Conservation (phyloP, 2,797 vertebrate genomes). For the Lutjanus argentimaculatus region DNA sequence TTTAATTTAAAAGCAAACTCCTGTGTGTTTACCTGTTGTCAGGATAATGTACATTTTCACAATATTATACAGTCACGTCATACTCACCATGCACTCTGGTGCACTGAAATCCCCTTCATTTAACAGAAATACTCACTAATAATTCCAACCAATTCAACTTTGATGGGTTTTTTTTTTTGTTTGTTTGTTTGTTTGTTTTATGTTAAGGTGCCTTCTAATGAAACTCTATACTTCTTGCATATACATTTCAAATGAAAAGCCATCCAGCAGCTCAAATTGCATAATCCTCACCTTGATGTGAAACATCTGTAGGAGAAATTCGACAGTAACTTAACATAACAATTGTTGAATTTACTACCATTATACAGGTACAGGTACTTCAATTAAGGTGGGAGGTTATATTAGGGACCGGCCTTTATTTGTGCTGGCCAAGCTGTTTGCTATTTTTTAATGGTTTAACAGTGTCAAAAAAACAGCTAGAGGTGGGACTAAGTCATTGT, state of each 20-base stretch:
- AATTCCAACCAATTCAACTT: background rate
- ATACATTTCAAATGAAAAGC: slow-evolving; percentile 12
- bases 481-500: no score
- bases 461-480: no score
- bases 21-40: background rate
- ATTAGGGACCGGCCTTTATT: background rate
- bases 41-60: background rate
- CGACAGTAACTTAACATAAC: background rate
- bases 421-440: background rate
- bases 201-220: background rate
- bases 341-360: background rate
- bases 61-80: background rate
- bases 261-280: background rate
- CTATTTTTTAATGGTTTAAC: no score
- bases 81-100: background rate
- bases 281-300: background rate
- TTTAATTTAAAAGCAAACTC: background rate
- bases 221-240: background rate
- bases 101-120: background rate
- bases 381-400: background rate
- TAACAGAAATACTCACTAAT: background rate
- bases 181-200: background rate
- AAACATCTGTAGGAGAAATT: slow-evolving; percentile 6
- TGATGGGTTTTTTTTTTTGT: background rate
- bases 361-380: background rate